Conservation (phyloP, 2,113 vertebrate species). For the Oreochromis aureus region DNA sequence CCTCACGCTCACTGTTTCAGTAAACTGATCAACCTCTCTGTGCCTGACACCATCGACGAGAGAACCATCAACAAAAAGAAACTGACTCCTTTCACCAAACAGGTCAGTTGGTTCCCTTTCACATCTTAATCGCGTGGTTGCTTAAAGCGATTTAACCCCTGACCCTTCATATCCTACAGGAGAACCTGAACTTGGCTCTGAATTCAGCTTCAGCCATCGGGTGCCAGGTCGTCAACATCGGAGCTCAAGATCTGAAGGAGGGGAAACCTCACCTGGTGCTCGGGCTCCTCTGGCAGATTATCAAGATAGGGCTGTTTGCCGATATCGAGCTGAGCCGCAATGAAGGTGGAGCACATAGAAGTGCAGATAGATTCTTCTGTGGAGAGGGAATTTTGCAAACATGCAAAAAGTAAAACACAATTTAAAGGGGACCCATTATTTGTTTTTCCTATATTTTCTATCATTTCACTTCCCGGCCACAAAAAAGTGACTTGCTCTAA, state of each 20-base stretch:
- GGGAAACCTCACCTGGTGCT: constrained; percentile 95
- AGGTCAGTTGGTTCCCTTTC: constrained; percentile 61
- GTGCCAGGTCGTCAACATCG: constrained; percentile 97
- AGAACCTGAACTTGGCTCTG: constrained; percentile 94
- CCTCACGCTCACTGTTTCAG: constrained; percentile 55
- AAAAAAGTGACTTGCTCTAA: background rate
- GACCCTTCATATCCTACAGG: constrained; percentile 66
- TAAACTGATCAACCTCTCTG: constrained; percentile 98
- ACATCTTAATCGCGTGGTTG: background rate
- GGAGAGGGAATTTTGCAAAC: background rate
- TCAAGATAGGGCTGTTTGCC: constrained; percentile 94
- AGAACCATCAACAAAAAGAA: constrained; percentile 97
- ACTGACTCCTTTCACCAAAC: constrained; percentile 89
- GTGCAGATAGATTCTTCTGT: background rate
- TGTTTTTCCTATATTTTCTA: background rate
- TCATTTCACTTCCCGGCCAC: background rate
- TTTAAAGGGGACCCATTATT: background rate
- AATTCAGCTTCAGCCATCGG: constrained; percentile 97
- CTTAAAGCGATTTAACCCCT: background rate
- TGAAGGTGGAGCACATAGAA: constrained; percentile 75
- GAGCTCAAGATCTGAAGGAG: constrained; percentile 90
- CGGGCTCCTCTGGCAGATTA: constrained; percentile 96
- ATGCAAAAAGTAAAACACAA: background rate
- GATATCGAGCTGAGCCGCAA: constrained; percentile 94
- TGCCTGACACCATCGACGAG: constrained; percentile 96